phyloP scores from a whole-genome alignment of 37 sponge, comb jelly and placozoan species.

The Theonella swinhoei region DNA sequence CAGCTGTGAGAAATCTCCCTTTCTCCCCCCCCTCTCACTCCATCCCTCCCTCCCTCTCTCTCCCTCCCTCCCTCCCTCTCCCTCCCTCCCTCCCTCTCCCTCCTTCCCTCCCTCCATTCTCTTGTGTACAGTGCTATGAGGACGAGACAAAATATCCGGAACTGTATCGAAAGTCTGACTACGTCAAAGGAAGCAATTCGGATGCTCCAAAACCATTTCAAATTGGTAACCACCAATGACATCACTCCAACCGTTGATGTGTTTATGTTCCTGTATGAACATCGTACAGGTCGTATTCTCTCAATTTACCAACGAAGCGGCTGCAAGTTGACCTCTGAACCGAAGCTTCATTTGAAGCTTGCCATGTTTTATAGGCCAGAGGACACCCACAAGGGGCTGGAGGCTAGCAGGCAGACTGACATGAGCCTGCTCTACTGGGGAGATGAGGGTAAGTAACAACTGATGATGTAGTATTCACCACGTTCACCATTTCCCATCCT shows the following conservation, averaged over 20 bases:
- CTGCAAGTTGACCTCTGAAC: slow-evolving; percentile 2
- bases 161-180: slow-evolving; percentile 84
- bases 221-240: slow-evolving; percentile 49
- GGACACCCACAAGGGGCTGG: slow-evolving; percentile 63
- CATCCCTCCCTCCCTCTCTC: too few species aligned
- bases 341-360: slow-evolving; percentile 31
- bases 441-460: slow-evolving; percentile 38
- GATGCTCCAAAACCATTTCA: slow-evolving; percentile 82
- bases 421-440: slow-evolving; percentile 85
- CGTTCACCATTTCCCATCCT: background rate
- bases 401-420: slow-evolving; percentile 53
- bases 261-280: background rate
- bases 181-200: slow-evolving; percentile 87
- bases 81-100: background rate
- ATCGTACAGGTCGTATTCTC: slow-evolving; percentile 38
- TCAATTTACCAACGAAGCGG: slow-evolving; percentile 22
- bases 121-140: background rate
- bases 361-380: slow-evolving; percentile 79
- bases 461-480: background rate
- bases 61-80: background rate
- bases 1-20: background rate
- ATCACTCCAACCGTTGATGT: background rate
- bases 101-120: background rate
- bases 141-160: slow-evolving; percentile 79
- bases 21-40: background rate